Evolutionary conservation across 2,888 invertebrate species (phyloP).

Genomic region (Coelinius sp.): DNA sequence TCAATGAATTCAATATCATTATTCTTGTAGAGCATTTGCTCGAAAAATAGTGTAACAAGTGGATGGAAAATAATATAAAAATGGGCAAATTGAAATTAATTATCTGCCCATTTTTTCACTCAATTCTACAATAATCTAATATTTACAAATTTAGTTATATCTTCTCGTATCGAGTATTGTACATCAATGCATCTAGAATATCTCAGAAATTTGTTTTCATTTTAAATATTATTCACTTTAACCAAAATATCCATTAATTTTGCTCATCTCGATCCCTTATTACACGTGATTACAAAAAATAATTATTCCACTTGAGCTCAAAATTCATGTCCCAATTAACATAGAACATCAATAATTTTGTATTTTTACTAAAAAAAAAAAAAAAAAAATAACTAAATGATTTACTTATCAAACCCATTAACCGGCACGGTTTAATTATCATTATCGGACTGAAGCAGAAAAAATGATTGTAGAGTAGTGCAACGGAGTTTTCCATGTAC

Average conservation of each 20-base stretch:
- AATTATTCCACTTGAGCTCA: too few relatives aligned
- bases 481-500: too few relatives aligned
- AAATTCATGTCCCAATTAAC: too few relatives aligned
- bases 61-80: neutral
- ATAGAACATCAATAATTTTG: neutral
- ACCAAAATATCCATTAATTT: neutral
- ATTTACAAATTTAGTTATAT: constrained; percentile 16
- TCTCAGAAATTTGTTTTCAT: neutral
- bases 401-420: too few relatives aligned
- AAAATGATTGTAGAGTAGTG: too few relatives aligned
- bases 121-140: neutral
- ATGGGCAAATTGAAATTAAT: neutral
- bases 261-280: too few relatives aligned
- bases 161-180: neutral
- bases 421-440: too few relatives aligned
- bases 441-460: too few relatives aligned
- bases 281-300: too few relatives aligned
- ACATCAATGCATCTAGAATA: neutral
- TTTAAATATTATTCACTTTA: neutral
- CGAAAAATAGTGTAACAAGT: neutral
- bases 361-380: too few relatives aligned
- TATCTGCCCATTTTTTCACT: neutral
- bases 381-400: too few relatives aligned
- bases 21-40: neutral
- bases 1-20: neutral